Evolutionary conservation across 1,140 invertebrate genomes (phyloP).

Genomic region (Drosophila pallidifrons): DNA sequence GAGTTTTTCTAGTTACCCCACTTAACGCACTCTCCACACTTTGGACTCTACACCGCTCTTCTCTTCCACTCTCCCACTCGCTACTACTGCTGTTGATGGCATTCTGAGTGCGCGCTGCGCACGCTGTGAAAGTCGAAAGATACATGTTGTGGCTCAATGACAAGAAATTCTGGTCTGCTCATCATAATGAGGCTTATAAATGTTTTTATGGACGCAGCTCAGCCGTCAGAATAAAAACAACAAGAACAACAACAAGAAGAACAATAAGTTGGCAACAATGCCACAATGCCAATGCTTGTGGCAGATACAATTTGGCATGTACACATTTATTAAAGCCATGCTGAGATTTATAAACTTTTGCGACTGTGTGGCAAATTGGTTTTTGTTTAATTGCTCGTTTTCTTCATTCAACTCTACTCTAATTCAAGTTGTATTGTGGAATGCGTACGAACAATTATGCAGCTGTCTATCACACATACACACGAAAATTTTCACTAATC

Average conservation of each 20-base stretch:
- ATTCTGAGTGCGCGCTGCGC: constrained; percentile 49
- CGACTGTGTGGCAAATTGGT: constrained; percentile 68
- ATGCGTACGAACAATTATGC: constrained; percentile 35
- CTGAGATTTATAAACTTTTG: constrained; percentile 54
- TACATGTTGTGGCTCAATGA: constrained; percentile 61
- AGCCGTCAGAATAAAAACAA: constrained; percentile 58
- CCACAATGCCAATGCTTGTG: constrained; percentile 5
- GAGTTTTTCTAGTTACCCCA: constrained; percentile 42
- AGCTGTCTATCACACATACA: constrained; percentile 26
- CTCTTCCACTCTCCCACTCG: neutral
- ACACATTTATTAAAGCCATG: constrained; percentile 78
- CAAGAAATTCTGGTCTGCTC: constrained; percentile 77
- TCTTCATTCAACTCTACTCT: constrained; percentile 14
- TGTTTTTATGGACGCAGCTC: constrained; percentile 76
- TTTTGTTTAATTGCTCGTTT: constrained; percentile 69
- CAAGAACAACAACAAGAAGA: constrained; percentile 49
- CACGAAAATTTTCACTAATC: constrained; percentile 21
- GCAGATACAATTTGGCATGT: constrained; percentile 74
- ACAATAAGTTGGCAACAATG: constrained; percentile 42
- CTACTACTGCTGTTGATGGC: constrained; percentile 19
- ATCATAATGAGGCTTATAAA: constrained; percentile 82
- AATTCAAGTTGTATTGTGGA: constrained; percentile 19
- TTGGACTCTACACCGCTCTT: neutral
- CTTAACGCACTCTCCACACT: neutral
- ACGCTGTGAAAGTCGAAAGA: constrained; percentile 73